These are phyloP conservation scores for Rhingia campestris DNA, from an alignment of 2,888 invertebrate genomes.

Conservation along the genomic window DNA sequence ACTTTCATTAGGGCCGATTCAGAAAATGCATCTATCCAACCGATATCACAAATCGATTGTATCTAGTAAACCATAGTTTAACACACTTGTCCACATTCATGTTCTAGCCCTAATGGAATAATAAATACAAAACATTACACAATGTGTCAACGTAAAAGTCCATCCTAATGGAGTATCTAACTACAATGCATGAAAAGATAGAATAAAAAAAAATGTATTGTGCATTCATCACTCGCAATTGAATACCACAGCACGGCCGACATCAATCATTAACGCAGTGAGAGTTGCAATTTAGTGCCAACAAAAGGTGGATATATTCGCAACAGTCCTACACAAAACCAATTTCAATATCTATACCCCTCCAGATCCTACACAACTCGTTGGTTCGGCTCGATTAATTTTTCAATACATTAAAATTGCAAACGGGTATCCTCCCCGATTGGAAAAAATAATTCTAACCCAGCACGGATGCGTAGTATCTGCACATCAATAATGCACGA, in stretches of 20 bases:
- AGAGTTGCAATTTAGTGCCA: not conserved
- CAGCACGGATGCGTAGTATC: not conserved
- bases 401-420: slow-evolving; percentile 23
- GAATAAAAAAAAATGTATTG: not conserved
- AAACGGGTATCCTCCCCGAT: slow-evolving; percentile 1
- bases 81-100: not conserved
- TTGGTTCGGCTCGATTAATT: slow-evolving; percentile 25
- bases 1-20: too few relatives aligned
- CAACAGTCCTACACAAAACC: too few relatives aligned
- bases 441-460: not conserved
- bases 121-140: not conserved
- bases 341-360: not conserved
- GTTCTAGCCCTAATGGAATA: not conserved
- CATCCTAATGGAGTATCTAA: slow-evolving; percentile 1
- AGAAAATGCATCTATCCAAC: too few relatives aligned
- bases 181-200: not conserved
- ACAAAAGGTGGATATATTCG: not conserved
- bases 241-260: not conserved
- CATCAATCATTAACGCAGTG: slow-evolving; percentile 13
- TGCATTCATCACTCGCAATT: slow-evolving; percentile 20
- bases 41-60: not conserved
- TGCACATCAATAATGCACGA: not conserved
- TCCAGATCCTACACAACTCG: not conserved
- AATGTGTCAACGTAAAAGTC: not conserved
- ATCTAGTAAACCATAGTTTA: not conserved